phyloP scores from a whole-genome alignment of 1,140 invertebrate species.

The Mactra quadrangularis region DNA sequence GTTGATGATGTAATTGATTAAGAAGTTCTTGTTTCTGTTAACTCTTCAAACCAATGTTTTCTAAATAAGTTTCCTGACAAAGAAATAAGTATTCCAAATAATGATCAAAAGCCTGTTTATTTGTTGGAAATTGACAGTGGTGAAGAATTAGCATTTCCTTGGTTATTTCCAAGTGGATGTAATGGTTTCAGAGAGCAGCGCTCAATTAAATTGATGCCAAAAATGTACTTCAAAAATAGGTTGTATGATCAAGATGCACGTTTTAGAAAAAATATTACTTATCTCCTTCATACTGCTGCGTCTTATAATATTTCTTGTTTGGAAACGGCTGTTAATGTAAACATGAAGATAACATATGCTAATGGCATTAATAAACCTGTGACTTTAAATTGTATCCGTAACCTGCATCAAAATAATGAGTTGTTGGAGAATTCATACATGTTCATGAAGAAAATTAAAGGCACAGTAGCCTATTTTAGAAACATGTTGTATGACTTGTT shows the following conservation, averaged over 20 bases:
- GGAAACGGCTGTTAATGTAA: slow-evolving; percentile 19
- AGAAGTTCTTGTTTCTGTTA: slow-evolving; percentile 47
- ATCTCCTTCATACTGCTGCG: slow-evolving; percentile 45
- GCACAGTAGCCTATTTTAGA: slow-evolving; percentile 47
- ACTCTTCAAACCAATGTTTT: slow-evolving; percentile 18
- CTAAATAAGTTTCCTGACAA: slow-evolving; percentile 13
- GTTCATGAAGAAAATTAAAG: slow-evolving; percentile 61
- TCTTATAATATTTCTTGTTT: slow-evolving; percentile 22
- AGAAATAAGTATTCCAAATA: background rate
- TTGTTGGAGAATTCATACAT: slow-evolving; percentile 58
- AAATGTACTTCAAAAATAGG: slow-evolving; percentile 46
- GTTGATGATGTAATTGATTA: slow-evolving; percentile 26
- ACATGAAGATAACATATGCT: slow-evolving; percentile 40
- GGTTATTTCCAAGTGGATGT: slow-evolving; percentile 35
- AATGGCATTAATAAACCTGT: slow-evolving; percentile 10
- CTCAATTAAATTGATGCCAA: background rate
- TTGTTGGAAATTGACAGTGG: slow-evolving; percentile 24
- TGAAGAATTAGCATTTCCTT: slow-evolving; percentile 48
- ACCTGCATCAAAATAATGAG: slow-evolving; percentile 15
- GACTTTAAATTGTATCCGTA: background rate
- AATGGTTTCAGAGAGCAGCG: slow-evolving; percentile 23
- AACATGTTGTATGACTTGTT: slow-evolving; percentile 48
- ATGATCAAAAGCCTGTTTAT: slow-evolving; percentile 28
- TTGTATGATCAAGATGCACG: slow-evolving; percentile 19
- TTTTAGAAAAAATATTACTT: slow-evolving; percentile 57